Percentiles rank a stretch among this genome's conserved stretches.
phyloP scores from a whole-genome alignment of 2,888 invertebrate species.

The Mimachlamys varia region DNA sequence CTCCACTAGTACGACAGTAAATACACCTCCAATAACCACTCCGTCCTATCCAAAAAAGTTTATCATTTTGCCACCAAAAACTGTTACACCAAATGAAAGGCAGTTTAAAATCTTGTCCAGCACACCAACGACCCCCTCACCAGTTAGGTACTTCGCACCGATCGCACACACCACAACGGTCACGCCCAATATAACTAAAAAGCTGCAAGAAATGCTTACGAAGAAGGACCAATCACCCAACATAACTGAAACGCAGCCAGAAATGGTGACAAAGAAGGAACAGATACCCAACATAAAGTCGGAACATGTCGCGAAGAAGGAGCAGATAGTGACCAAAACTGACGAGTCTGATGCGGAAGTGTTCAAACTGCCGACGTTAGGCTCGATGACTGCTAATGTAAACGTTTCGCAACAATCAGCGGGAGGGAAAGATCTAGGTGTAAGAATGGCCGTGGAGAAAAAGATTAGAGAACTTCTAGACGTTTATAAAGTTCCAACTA shows the following conservation, averaged over 20 bases:
- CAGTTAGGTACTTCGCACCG: neutral
- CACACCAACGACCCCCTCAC: no score
- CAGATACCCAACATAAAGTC: no score
- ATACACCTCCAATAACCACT: neutral
- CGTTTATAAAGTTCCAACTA: neutral
- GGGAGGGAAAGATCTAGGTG: neutral
- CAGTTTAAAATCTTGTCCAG: no score
- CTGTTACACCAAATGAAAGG: neutral
- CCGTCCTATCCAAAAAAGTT: neutral
- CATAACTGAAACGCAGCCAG: no score
- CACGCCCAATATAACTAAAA: neutral
- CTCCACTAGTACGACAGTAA: neutral
- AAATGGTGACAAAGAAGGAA: no score
- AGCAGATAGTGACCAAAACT: neutral
- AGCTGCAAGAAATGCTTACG: neutral
- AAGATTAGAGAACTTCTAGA: neutral
- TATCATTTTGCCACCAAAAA: neutral
- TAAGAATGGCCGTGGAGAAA: neutral
- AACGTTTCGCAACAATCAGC: no score
- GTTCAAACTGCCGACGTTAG: neutral
- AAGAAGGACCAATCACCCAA: slow-evolving; percentile 1
- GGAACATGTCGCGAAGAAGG: no score
- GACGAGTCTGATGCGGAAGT: neutral
- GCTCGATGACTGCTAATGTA: neutral
- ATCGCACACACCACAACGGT: neutral